Conservation (phyloP, 2,888 invertebrate species). For the Physocephala rufipes region DNA sequence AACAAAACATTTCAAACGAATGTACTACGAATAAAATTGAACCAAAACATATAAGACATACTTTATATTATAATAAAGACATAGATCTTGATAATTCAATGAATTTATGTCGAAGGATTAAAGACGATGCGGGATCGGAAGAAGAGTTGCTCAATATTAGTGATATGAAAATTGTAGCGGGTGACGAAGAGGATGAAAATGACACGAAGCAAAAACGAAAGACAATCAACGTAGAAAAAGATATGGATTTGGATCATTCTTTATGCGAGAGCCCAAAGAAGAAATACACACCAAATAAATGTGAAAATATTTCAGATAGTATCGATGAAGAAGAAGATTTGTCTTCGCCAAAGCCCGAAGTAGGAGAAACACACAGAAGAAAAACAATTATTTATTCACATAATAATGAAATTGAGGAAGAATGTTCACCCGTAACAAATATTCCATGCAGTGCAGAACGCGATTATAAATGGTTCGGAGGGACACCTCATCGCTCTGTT, state of each 20-base stretch:
- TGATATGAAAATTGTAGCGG: no score
- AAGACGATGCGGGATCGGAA: background rate
- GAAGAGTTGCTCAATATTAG: no score
- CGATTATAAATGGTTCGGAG: conserved; percentile 33
- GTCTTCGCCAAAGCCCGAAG: conserved; percentile 23
- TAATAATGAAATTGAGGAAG: conserved; percentile 8
- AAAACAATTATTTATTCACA: background rate
- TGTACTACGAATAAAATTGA: no score
- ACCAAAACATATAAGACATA: no score
- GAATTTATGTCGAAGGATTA: background rate
- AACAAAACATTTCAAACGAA: no score
- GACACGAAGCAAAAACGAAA: background rate
- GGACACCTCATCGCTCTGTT: conserved; percentile 50
- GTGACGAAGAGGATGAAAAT: background rate
- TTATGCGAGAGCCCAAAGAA: background rate
- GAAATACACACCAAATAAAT: background rate
- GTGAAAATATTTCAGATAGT: conserved; percentile 19
- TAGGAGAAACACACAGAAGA: conserved; percentile 15
- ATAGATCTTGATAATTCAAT: conserved; percentile 10
- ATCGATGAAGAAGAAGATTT: conserved; percentile 33
- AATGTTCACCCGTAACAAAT: conserved; percentile 12
- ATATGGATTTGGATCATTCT: conserved; percentile 23
- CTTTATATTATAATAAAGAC: background rate
- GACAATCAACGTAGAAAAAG: conserved; percentile 28
- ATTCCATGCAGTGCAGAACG: background rate